These are phyloP conservation scores for Hetaerina americana DNA, from an alignment of 1,140 invertebrate species.

Conservation along the genomic window DNA sequence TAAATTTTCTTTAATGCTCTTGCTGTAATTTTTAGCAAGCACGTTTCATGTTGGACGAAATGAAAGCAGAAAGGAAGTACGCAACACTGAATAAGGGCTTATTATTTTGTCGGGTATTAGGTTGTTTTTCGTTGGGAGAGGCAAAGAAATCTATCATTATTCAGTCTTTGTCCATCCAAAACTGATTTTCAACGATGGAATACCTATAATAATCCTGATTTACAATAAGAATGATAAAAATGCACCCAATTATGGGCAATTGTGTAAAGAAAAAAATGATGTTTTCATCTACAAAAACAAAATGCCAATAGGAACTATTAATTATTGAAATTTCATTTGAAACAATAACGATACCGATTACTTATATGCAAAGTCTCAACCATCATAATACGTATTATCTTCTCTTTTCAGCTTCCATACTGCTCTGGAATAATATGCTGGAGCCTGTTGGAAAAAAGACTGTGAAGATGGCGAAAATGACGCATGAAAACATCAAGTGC, in stretches of 20 bases:
- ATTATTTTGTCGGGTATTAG: too few relatives aligned
- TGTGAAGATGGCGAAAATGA: conserved; percentile 28
- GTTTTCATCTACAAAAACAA: not conserved
- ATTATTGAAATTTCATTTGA: not conserved
- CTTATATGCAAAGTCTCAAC: not conserved
- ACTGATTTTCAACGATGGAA: too few relatives aligned
- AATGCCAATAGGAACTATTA: too few relatives aligned
- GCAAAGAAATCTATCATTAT: too few relatives aligned
- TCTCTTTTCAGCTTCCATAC: conserved; percentile 9
- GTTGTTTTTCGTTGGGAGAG: too few relatives aligned
- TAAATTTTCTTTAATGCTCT: too few relatives aligned
- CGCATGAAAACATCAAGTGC: conserved; percentile 34
- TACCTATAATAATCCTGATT: not conserved
- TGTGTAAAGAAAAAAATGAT: not conserved
- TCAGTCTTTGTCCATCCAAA: too few relatives aligned
- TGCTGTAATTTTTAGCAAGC: too few relatives aligned
- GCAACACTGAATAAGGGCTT: too few relatives aligned
- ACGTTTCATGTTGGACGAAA: too few relatives aligned
- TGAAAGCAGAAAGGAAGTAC: too few relatives aligned
- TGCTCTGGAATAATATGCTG: conserved; percentile 25
- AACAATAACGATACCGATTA: not conserved
- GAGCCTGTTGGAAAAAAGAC: not conserved
- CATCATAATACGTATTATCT: not conserved
- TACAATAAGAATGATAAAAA: not conserved
- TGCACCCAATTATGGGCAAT: not conserved